Percentiles rank a stretch among this genome's conserved stretches.
Evolutionary conservation across 1,140 invertebrate genomes (phyloP).

Genomic region (Hylaeus volcanicus): DNA sequence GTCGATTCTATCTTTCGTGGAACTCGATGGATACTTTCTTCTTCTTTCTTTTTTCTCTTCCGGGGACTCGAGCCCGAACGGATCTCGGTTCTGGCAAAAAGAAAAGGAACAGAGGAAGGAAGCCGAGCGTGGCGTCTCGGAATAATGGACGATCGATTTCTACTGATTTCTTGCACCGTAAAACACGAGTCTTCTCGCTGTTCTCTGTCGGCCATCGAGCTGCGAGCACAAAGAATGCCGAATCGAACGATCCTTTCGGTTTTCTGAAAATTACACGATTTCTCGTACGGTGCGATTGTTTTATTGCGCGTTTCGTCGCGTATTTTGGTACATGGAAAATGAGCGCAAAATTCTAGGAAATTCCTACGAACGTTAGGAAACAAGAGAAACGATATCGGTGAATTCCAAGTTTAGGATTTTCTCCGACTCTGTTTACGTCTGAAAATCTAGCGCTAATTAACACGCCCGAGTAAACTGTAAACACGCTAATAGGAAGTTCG

Average conservation of each 20-base stretch:
- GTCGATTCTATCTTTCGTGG: constrained; percentile 48
- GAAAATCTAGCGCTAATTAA: no score
- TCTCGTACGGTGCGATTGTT: not conserved
- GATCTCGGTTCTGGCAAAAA: constrained; percentile 20
- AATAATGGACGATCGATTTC: constrained; percentile 32
- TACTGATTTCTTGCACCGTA: constrained; percentile 55
- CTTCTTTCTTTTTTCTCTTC: not conserved
- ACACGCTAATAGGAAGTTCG: no score
- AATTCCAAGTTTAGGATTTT: no score
- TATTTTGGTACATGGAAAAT: no score
- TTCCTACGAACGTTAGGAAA: no score
- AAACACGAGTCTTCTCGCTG: constrained; percentile 60
- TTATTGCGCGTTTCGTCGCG: no score
- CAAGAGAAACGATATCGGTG: no score
- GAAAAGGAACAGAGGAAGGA: constrained; percentile 44
- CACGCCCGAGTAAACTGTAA: no score
- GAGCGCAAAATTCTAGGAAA: no score
- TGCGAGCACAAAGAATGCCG: not conserved
- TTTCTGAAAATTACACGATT: not conserved
- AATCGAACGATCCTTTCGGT: not conserved
- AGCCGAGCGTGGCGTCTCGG: constrained; percentile 33
- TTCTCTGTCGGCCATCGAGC: not conserved
- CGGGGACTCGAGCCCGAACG: constrained; percentile 2
- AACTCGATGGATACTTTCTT: constrained; percentile 42
- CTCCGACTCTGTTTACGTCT: no score